Conservation (phyloP, 2,797 vertebrate species). For the Aphelocoma californica region DNA sequence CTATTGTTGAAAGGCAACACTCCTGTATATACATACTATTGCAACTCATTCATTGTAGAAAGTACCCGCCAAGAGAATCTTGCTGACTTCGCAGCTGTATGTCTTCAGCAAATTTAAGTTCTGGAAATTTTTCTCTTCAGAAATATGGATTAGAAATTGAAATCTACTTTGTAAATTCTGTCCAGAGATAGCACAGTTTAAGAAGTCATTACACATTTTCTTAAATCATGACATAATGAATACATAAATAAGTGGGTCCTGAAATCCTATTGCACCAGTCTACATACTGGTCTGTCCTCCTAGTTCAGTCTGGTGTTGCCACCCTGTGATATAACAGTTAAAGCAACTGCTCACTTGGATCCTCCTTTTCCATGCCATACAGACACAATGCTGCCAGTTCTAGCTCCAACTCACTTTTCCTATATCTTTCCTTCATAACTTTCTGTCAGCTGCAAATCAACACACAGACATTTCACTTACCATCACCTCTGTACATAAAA, state of each 20-base stretch:
- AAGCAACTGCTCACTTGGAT: not conserved
- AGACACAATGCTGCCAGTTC: not conserved
- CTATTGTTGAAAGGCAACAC: fast-evolving
- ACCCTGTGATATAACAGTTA: not conserved
- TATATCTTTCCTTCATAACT: not conserved
- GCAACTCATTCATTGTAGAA: not conserved
- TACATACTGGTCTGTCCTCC: not conserved
- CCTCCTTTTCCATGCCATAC: not conserved
- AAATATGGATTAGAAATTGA: not conserved
- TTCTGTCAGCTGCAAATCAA: not conserved
- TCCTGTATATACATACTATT: not conserved
- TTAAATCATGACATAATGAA: not conserved
- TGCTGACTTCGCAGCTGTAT: not conserved
- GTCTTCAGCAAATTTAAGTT: not conserved
- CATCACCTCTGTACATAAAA: not conserved
- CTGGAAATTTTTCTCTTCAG: not conserved
- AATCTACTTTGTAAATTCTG: not conserved
- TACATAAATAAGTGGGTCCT: not conserved
- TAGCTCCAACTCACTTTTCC: not conserved
- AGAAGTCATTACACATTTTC: not conserved
- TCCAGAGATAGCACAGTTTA: not conserved
- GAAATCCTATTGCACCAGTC: not conserved
- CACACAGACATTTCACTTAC: not conserved
- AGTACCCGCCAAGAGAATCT: not conserved
- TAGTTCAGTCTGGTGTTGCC: not conserved